Conservation (phyloP, 2,888 invertebrate species). For the Oeneis ivallda region DNA sequence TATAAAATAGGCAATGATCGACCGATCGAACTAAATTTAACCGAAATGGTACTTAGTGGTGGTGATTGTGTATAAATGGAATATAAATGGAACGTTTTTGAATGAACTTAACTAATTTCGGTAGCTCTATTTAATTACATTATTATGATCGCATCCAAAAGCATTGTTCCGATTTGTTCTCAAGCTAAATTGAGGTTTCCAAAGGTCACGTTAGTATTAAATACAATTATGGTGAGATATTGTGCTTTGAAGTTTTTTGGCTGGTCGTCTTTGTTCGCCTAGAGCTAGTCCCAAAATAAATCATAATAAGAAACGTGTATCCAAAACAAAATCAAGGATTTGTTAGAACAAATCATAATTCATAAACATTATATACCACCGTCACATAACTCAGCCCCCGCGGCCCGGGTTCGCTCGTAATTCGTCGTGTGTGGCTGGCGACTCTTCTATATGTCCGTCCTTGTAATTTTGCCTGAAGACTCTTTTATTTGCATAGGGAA, state of each 20-base stretch:
- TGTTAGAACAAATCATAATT: conserved; percentile 63
- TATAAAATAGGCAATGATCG: too few species aligned
- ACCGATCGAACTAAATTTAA: too few species aligned
- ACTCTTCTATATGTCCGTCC: conserved; percentile 62
- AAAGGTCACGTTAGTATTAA: too few species aligned
- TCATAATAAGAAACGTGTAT: conserved; percentile 13
- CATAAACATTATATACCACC: conserved; percentile 71
- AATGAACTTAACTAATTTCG: neutral
- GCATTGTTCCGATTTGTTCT: too few species aligned
- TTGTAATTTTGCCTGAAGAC: conserved; percentile 56
- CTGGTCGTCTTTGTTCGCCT: neutral
- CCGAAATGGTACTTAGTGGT: too few species aligned
- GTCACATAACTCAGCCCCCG: conserved; percentile 69
- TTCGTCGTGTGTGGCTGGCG: conserved; percentile 80
- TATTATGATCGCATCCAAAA: neutral
- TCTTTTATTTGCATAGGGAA: conserved; percentile 43
- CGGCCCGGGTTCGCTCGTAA: conserved; percentile 71
- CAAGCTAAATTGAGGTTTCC: too few species aligned
- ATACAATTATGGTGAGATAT: too few species aligned
- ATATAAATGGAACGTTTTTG: too few species aligned
- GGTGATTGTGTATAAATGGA: too few species aligned
- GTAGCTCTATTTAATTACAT: neutral
- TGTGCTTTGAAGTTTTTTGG: neutral
- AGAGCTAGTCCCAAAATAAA: neutral
- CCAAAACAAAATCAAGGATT: conserved; percentile 39